Evolutionary conservation across 2,888 invertebrate species (phyloP).

Genomic region (Heterodera filipjevi): DNA sequence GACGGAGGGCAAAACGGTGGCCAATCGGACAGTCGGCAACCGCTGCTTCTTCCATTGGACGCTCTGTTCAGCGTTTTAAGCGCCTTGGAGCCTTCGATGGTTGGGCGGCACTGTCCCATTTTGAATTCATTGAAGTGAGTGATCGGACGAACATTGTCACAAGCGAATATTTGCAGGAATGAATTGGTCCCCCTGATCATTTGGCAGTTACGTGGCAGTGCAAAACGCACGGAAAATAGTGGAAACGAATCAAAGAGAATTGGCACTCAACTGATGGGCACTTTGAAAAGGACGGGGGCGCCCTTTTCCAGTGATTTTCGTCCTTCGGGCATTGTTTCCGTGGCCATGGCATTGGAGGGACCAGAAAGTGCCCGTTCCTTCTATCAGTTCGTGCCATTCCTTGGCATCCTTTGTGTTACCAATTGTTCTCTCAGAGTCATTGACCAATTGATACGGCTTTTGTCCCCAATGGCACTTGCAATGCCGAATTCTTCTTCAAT

Average conservation of each 20-base stretch:
- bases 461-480: slow-evolving; percentile 17
- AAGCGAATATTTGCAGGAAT: neutral
- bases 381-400: slow-evolving; percentile 14
- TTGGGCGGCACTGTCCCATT: slow-evolving; percentile 12
- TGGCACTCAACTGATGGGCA: neutral
- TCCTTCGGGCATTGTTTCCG: neutral
- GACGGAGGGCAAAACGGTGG: neutral
- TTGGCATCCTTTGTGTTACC: neutral
- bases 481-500: neutral
- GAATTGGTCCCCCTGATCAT: slow-evolving; percentile 24
- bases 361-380: slow-evolving; percentile 23
- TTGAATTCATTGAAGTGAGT: slow-evolving; percentile 18
- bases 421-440: slow-evolving; percentile 6
- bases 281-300: slow-evolving; percentile 4
- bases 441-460: slow-evolving; percentile 20
- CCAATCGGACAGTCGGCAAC: neutral
- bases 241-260: neutral
- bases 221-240: neutral
- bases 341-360: slow-evolving; percentile 20
- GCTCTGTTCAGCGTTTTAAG: slow-evolving; percentile 21
- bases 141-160: neutral
- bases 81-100: slow-evolving; percentile 8
- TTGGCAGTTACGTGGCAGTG: slow-evolving; percentile 22
- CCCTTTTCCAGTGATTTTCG: neutral
- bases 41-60: slow-evolving; percentile 22